Evolutionary conservation across 2,797 vertebrate genomes (phyloP).

Genomic region (Gephyroberyx darwinii): DNA sequence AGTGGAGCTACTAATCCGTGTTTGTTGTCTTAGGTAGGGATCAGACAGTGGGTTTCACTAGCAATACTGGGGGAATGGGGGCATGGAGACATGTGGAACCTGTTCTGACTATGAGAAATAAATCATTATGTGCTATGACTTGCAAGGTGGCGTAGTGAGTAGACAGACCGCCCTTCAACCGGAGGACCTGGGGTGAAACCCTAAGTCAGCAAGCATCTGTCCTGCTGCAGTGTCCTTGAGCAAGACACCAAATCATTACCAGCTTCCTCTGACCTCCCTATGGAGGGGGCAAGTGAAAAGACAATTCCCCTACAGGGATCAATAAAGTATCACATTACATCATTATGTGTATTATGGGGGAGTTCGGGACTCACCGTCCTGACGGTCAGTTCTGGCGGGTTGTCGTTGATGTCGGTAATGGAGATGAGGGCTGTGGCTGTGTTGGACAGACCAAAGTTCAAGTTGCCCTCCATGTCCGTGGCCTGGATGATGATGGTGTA

Average conservation of each 20-base stretch:
- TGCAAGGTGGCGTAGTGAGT: neutral
- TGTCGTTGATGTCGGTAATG: slow-evolving; percentile 97
- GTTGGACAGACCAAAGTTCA: slow-evolving; percentile 97
- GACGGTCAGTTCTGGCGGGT: slow-evolving; percentile 92
- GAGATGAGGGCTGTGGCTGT: slow-evolving; percentile 94
- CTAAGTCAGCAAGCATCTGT: too few species aligned
- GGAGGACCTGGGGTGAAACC: too few species aligned
- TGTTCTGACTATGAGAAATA: neutral
- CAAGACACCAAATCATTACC: too few species aligned
- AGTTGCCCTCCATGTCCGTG: slow-evolving; percentile 98
- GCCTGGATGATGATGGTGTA: slow-evolving; percentile 96
- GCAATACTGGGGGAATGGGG: slow-evolving; percentile 10
- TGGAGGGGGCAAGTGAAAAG: neutral
- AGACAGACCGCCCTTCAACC: too few species aligned
- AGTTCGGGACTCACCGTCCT: slow-evolving; percentile 86
- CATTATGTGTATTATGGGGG: neutral
- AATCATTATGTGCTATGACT: neutral
- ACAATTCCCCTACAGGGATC: neutral
- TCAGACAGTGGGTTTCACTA: slow-evolving; percentile 10
- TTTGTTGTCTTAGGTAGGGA: slow-evolving; percentile 8
- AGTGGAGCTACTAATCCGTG: neutral
- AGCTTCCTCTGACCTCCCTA: too few species aligned
- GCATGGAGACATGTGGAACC: neutral
- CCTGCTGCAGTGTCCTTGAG: too few species aligned
- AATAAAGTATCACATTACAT: too few species aligned